phyloP scores from a whole-genome alignment of 1,140 invertebrate genomes.

The Saccostrea cuccullata region DNA sequence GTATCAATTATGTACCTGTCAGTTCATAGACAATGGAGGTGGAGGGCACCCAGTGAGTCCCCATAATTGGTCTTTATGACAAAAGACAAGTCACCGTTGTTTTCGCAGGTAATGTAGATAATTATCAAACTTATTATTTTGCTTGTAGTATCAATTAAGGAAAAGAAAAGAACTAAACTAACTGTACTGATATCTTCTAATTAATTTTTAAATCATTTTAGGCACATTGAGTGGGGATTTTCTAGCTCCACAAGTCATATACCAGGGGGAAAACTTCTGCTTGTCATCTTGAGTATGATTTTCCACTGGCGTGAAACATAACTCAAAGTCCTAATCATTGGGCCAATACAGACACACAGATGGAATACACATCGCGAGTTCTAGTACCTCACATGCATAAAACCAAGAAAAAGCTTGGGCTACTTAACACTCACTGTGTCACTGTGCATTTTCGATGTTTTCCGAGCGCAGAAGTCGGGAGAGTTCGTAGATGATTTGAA shows the following conservation, averaged over 20 bases:
- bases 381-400: conserved; percentile 9
- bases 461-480: conserved; percentile 28
- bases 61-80: conserved; percentile 35
- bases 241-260: too few relatives aligned
- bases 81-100: conserved; percentile 37
- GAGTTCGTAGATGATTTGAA: conserved; percentile 37
- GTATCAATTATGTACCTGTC: conserved; percentile 21
- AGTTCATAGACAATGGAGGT: conserved; percentile 40
- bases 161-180: too few relatives aligned
- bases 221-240: not conserved
- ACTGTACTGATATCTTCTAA: too few relatives aligned
- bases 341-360: conserved; percentile 22
- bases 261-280: too few relatives aligned
- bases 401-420: not conserved
- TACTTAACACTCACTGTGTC: not conserved
- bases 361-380: not conserved
- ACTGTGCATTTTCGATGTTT: not conserved
- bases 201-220: not conserved
- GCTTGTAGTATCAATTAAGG: not conserved
- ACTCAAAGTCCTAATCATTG: conserved; percentile 41
- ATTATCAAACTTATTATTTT: not conserved
- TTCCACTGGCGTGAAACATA: too few relatives aligned
- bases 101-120: conserved; percentile 35
- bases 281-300: too few relatives aligned
- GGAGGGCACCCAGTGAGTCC: conserved; percentile 26